These are phyloP conservation scores for Chaenogobius annularis DNA, from an alignment of 2,113 vertebrate species.

Conservation along the genomic window DNA sequence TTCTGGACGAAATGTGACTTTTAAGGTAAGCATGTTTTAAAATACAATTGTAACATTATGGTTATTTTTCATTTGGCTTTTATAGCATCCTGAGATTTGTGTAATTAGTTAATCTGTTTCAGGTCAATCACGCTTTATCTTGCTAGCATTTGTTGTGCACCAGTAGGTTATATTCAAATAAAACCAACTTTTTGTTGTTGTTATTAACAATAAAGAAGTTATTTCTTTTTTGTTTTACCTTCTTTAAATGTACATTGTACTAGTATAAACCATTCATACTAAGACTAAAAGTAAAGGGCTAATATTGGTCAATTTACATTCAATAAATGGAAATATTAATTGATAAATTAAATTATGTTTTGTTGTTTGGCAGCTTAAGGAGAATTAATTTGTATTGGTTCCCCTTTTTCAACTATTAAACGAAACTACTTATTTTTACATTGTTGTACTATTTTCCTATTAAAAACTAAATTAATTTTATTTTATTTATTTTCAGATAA, in stretches of 20 bases:
- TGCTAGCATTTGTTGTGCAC: not conserved
- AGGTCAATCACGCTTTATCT: not conserved
- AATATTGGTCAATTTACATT: not conserved
- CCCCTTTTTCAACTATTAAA: too few species aligned
- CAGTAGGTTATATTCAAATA: not conserved
- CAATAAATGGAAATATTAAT: not conserved
- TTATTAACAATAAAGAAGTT: not conserved
- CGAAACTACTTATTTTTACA: too few species aligned
- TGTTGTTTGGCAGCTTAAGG: not conserved
- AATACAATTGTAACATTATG: not conserved
- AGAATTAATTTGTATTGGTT: too few species aligned
- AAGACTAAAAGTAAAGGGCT: not conserved
- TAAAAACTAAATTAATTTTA: not conserved
- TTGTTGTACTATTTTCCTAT: too few species aligned
- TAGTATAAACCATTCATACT: not conserved
- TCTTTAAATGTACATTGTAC: not conserved
- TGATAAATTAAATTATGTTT: not conserved
- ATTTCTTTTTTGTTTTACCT: not conserved
- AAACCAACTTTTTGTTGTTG: not conserved
- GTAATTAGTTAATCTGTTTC: constrained; percentile 1
- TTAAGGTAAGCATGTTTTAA: constrained; percentile 60
- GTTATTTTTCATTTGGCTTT: not conserved
- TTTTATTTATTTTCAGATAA: constrained; percentile 20
- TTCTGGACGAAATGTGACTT: constrained; percentile 60
- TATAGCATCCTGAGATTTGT: constrained; percentile 4